These are phyloP conservation scores for Hypomecis punctinalis DNA, from an alignment of 2,888 invertebrate genomes.

Conservation along the genomic window DNA sequence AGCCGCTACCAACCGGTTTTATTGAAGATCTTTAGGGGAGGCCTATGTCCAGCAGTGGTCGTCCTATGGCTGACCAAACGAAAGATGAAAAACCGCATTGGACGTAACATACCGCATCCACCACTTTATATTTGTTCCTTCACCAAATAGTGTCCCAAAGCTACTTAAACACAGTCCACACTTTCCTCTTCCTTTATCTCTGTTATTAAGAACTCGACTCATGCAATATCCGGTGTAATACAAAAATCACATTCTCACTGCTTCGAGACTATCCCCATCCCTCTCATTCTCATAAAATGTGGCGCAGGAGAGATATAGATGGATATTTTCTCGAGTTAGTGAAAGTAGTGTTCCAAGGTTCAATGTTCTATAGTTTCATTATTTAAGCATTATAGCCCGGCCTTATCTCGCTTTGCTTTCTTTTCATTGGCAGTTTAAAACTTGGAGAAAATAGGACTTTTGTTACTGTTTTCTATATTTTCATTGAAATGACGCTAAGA, in stretches of 20 bases:
- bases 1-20: too few species aligned
- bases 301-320: too few species aligned
- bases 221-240: constrained; percentile 43
- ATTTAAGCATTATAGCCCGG: constrained; percentile 48
- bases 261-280: neutral
- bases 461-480: constrained; percentile 30
- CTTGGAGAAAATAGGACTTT: constrained; percentile 44
- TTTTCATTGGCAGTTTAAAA: constrained; percentile 52
- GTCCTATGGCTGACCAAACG: too few species aligned
- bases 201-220: constrained; percentile 51
- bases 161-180: constrained; percentile 49
- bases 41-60: too few species aligned
- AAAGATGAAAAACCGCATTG: neutral
- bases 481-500: constrained; percentile 16
- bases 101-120: constrained; percentile 10
- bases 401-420: constrained; percentile 60
- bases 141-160: constrained; percentile 39
- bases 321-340: constrained; percentile 17
- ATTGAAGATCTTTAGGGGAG: too few species aligned
- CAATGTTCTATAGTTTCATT: constrained; percentile 45
- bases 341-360: constrained; percentile 21
- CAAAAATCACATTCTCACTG: constrained; percentile 12
- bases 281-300: neutral
- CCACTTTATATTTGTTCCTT: neutral
- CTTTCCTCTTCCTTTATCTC: constrained; percentile 56